Percentiles rank a stretch among this genome's conserved stretches.
Evolutionary conservation across 2,797 vertebrate species (phyloP).

Genomic region (Tokudaia muenninki): DNA sequence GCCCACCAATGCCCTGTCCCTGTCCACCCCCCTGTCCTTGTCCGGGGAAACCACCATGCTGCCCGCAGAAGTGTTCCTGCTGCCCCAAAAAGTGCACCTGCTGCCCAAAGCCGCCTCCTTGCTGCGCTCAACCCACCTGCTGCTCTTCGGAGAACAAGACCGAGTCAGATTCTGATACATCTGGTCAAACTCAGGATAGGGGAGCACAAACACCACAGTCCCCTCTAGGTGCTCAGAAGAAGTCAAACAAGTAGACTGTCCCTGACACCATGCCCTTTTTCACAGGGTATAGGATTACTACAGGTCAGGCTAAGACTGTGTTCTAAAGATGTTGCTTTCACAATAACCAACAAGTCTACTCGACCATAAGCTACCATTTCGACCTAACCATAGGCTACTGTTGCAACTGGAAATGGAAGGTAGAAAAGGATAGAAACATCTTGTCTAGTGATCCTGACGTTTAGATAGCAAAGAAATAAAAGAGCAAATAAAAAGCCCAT

Average conservation of each 20-base stretch:
- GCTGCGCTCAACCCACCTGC: conserved; percentile 50
- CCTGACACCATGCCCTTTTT: neutral
- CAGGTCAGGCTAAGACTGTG: neutral
- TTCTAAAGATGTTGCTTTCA: conserved; percentile 3
- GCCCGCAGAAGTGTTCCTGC: fast-evolving
- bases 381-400: neutral
- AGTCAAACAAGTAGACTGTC: neutral
- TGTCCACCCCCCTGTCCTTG: neutral
- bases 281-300: neutral
- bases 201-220: neutral
- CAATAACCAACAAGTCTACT: neutral
- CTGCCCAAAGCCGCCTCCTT: neutral
- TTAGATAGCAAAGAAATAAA: conserved; percentile 73
- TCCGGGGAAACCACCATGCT: neutral
- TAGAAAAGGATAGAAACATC: conserved; percentile 11
- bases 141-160: conserved; percentile 47
- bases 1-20: neutral
- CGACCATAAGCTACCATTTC: neutral
- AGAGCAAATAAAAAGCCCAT: conserved; percentile 44
- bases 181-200: neutral
- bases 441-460: conserved; percentile 61
- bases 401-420: conserved; percentile 45
- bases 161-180: neutral
- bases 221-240: neutral
- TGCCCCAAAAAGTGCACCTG: neutral